Evolutionary conservation across 1,140 invertebrate species (phyloP), one percentile per base, ranked within the genome.

Genomic region (Galendromus occidentalis): DNA sequence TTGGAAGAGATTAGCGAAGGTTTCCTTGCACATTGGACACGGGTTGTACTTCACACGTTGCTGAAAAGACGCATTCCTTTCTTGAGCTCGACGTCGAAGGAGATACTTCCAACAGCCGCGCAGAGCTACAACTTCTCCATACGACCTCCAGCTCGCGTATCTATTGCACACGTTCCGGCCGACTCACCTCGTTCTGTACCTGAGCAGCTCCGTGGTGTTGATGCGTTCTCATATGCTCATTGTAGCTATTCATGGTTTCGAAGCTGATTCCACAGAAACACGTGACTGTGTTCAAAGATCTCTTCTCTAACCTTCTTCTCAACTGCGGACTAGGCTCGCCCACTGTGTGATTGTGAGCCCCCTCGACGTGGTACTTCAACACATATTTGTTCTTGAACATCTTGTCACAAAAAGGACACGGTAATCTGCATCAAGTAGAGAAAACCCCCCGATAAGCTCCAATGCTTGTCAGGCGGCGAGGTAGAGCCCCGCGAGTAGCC

Each of bases 341-440:
- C 51, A 59, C 14, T 59, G 51, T 59, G 17, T 59, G 51, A 33
- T 59, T 59, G 51, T 59, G 51, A 25, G 51, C 51, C 25, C 51
- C 51, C 51, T 59, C 51, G 33, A 59, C 51, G 22, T 59, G 51
- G 33, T 59, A 59, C 22, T 59, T 59, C 51, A 59, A 22, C 14
- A 59, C 51, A 33, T 59, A 59, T 9, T 59, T 59, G 51, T 59
- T 59, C 22, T 59, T 59, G 33, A 59, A 59, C 51, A 59, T 59
- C 20, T 59, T 59, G 22, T 59, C 51, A 22, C 51, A 59, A 9
- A 59, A 59, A 5, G 51, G 51, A 22, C 51, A 59, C 4, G 51
- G 51, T 59, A 59, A 59, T 22, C 51, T 59, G 33, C 4, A 39
- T 6, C 9, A 6, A 6, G 4, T 6, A 9, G 33, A 39, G 9